Evolutionary conservation across 2,888 invertebrate species (phyloP), one percentile per base, ranked within the genome.

Genomic region (Diarsia brunnea): DNA sequence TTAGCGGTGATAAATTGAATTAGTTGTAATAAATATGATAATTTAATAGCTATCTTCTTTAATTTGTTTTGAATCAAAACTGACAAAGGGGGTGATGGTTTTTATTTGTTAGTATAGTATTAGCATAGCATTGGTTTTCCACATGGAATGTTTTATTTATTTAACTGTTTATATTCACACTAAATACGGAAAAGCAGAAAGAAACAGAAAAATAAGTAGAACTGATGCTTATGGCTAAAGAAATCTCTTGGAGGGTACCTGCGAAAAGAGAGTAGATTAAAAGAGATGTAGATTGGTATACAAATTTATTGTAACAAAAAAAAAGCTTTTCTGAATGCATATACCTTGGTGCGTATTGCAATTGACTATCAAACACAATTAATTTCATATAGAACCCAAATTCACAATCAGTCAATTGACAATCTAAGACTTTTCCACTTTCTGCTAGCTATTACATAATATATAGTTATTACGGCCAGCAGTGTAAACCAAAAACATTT

Each of bases 401-500:
- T 24, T 58, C 16, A 27, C 8, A 24, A 43, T n/a, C 14, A 24
- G 21, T 47, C 8, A 24, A n/a, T 51, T 7, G 65, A 38, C 4
- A 19, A 11, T 24, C 11, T 24, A 45, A 5, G 14, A 14, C 16
- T 43, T 11, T 24, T 21, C 0, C 7, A 38, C 1, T 21, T 60
- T 24, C 1, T 3, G 7, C 10, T 31, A 61, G 21, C 31, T 12
- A 31, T n/a, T n/a, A n/a, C n/a, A n/a, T n/a, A n/a, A n/a, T n/a
- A n/a, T 4, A 38, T 21, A 43, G 1, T 64, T 73, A 76, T 73
- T 55, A 31, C 12, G 70, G 75, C 81, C 70, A 31, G n/a, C 43
- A 87, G 79, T 84, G 79, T 85, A 87, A 81, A 73, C 74, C 70
- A 53, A 81, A 85, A 84, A 78, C 77, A 82, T 85, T 86, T 85